Evolutionary conservation across 2,888 invertebrate genomes (phyloP).

Genomic region (Torymus texanus): DNA sequence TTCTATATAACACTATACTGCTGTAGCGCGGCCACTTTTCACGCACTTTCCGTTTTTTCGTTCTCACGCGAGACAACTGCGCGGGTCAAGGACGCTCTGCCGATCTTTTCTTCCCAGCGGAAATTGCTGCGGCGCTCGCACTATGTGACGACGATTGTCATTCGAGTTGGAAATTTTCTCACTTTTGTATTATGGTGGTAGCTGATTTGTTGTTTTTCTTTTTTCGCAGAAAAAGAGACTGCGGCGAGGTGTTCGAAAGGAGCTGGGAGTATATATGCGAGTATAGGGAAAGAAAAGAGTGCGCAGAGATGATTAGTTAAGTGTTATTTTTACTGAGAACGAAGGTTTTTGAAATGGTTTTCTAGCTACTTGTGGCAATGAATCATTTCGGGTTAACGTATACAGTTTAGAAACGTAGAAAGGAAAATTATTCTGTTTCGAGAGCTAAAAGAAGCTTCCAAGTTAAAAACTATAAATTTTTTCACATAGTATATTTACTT

Average conservation of each 20-base stretch:
- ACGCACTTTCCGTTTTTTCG: constrained; percentile 38
- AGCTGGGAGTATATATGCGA: too few relatives aligned
- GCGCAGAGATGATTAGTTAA: too few relatives aligned
- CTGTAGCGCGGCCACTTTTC: constrained; percentile 14
- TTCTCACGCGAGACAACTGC: constrained; percentile 40
- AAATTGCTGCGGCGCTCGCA: constrained; percentile 37
- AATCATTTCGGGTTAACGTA: too few relatives aligned
- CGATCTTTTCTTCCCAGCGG: constrained; percentile 54
- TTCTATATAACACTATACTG: constrained; percentile 3
- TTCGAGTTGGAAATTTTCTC: constrained; percentile 35
- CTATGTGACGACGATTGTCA: constrained; percentile 17
- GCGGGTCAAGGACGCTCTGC: constrained; percentile 51
- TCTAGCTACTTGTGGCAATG: too few relatives aligned
- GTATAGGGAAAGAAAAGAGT: too few relatives aligned
- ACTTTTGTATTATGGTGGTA: not conserved
- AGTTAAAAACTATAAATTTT: too few relatives aligned
- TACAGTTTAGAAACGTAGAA: too few relatives aligned
- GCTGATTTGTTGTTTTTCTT: not conserved
- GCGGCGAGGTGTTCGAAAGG: not conserved
- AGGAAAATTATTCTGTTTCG: too few relatives aligned
- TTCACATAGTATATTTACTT: too few relatives aligned
- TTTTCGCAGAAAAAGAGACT: not conserved
- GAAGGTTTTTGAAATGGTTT: too few relatives aligned
- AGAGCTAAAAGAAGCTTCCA: too few relatives aligned
- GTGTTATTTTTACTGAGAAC: too few relatives aligned